Conservation (phyloP, 2,797 vertebrate species). For the Sitta carolinensis region DNA sequence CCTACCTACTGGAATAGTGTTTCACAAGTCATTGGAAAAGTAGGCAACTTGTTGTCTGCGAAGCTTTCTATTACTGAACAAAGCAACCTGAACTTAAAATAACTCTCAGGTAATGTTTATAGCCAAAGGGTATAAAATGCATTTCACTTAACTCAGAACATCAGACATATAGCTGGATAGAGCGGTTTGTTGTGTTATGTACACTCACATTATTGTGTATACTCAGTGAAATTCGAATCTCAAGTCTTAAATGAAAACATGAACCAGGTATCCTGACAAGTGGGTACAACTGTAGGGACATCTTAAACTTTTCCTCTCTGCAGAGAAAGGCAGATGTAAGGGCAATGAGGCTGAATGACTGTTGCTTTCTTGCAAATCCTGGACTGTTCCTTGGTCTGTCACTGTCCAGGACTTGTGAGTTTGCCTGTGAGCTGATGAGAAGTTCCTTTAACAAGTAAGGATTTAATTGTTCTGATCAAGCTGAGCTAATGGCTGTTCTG, state of each 20-base stretch:
- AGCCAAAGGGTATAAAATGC: neutral
- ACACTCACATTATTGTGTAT: neutral
- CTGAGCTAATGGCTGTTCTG: neutral
- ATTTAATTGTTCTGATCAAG: neutral
- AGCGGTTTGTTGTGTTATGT: neutral
- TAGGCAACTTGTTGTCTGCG: neutral
- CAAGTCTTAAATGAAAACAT: neutral
- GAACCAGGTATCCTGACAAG: neutral
- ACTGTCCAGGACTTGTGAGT: neutral
- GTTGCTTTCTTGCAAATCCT: neutral
- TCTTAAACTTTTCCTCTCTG: neutral
- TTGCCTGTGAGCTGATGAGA: neutral
- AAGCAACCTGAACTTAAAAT: neutral
- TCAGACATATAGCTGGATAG: neutral
- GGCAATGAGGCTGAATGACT: neutral
- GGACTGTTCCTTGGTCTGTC: neutral
- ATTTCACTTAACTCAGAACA: neutral
- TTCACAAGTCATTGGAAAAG: neutral
- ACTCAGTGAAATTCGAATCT: neutral
- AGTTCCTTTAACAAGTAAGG: neutral
- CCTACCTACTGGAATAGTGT: neutral
- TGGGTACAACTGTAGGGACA: neutral
- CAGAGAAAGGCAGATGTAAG: neutral
- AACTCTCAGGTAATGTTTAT: neutral
- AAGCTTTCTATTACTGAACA: neutral